These are phyloP conservation scores for Drosophila nannoptera DNA, from an alignment of 1,140 invertebrate species.

Conservation along the genomic window DNA sequence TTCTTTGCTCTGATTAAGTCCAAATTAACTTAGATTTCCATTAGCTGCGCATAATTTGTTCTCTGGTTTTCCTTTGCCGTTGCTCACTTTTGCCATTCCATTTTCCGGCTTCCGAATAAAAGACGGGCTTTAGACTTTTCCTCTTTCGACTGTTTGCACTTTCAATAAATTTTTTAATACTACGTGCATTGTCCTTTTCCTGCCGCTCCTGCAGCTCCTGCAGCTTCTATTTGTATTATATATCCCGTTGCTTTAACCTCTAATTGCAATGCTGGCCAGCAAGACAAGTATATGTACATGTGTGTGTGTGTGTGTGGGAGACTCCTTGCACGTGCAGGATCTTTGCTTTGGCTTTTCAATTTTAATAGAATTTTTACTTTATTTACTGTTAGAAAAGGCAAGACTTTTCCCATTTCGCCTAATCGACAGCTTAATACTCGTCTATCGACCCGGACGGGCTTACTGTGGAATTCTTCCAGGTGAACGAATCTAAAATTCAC, in stretches of 20 bases:
- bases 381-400: constrained; percentile 37
- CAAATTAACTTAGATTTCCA: too few species aligned
- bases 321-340: constrained; percentile 16
- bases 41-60: background rate
- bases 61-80: background rate
- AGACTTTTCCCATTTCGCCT: too few species aligned
- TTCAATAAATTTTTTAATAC: constrained; percentile 60
- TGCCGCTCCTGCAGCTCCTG: background rate
- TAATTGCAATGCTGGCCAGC: constrained; percentile 50
- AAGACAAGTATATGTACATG: constrained; percentile 5
- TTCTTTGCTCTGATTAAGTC: too few species aligned
- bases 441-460: too few species aligned
- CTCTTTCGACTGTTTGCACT: constrained; percentile 24
- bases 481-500: too few species aligned
- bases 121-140: constrained; percentile 5
- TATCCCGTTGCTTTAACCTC: constrained; percentile 30
- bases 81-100: constrained; percentile 28
- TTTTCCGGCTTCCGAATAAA: constrained; percentile 30
- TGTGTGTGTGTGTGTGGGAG: background rate
- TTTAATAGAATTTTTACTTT: constrained; percentile 60
- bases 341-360: constrained; percentile 50
- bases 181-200: constrained; percentile 51
- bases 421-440: too few species aligned
- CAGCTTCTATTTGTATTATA: background rate
- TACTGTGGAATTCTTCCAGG: too few species aligned